Base-by-base conservation (phyloP, 2,797 vertebrate genomes). In the Chelidonichthys spinosus region DNA sequence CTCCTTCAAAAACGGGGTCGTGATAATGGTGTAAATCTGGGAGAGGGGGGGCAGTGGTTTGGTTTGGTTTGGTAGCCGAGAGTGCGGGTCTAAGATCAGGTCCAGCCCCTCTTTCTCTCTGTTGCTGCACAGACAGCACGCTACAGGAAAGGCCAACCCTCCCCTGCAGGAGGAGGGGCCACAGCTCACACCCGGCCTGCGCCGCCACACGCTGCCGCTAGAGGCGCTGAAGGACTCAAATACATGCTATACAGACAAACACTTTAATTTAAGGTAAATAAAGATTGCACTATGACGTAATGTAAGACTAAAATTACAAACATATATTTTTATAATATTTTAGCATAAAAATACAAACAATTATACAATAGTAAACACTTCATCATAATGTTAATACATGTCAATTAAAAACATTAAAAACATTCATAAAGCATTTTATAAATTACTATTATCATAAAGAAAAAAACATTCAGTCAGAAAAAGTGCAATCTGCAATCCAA, bases 141-240 rank as follows among this genome's bases (percentile, higher is more conserved):
- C 66, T 74, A 58, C 79, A 69, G 73, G 15, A 33, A 40, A 52
- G 72, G 33, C 37, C 69, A 42, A 63, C 44, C 52, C 52, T 6
- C 81, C 61, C 72, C 69, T 50, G 3, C 49, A 70, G 68, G 61
- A 65, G 83, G 85, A 81, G 89, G 81, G 69, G 81, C 60, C 72
- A 52, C 44, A 0, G 44, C 37, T 0, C 39, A 13, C 40, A 1
- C 1, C 18, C 63, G 13, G 52, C 49, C 7, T 3, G 4, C 15
- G 17, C 15, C 54, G 11, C 46, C 61, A 0, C 39, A 0, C 2
- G 4, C 6, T 4, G 18, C 83, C 78, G 5, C 75, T 56, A 59
- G 82, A 65, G 85, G 76, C n/a, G 58, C 82, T 15, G n/a, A 7
- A 50, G 6, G 3, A 6, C 14, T 42, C 0, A 25, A 14, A 13